Conservation (phyloP, 1,140 invertebrate species). For the Bombus confusus region DNA sequence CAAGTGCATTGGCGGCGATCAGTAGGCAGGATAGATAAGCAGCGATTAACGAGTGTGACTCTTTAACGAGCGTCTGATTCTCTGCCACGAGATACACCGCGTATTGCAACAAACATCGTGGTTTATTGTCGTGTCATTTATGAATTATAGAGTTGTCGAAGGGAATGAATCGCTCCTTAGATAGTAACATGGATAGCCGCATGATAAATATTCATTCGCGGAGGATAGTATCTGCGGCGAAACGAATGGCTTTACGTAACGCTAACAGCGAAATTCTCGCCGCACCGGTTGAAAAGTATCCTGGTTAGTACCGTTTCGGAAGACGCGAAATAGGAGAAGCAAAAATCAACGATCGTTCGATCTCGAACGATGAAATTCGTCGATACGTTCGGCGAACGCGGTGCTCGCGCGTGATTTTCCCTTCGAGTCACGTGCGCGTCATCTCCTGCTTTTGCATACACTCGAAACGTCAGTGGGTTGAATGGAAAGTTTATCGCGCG, state of each 20-base stretch:
- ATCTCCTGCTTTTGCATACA: neutral
- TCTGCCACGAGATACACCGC: neutral
- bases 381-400: too few relatives aligned
- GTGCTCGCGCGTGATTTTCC: neutral
- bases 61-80: slow-evolving; percentile 21
- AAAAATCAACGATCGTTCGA: neutral
- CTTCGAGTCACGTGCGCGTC: neutral
- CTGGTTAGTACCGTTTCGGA: neutral
- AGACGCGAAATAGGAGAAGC: neutral
- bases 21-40: neutral
- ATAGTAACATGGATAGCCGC: slow-evolving; percentile 23
- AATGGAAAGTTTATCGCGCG: neutral
- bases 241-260: slow-evolving; percentile 35
- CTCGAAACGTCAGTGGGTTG: neutral
- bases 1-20: too few relatives aligned
- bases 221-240: slow-evolving; percentile 2
- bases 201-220: slow-evolving; percentile 11
- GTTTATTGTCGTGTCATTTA: slow-evolving; percentile 42
- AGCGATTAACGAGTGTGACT: slow-evolving; percentile 12
- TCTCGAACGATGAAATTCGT: neutral
- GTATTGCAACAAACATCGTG: slow-evolving; percentile 17
- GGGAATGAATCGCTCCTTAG: slow-evolving; percentile 27
- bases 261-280: neutral
- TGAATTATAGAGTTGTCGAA: slow-evolving; percentile 46
- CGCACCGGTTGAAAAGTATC: neutral